Conservation (phyloP, 2,888 invertebrate species). For the Aradus depressus region DNA sequence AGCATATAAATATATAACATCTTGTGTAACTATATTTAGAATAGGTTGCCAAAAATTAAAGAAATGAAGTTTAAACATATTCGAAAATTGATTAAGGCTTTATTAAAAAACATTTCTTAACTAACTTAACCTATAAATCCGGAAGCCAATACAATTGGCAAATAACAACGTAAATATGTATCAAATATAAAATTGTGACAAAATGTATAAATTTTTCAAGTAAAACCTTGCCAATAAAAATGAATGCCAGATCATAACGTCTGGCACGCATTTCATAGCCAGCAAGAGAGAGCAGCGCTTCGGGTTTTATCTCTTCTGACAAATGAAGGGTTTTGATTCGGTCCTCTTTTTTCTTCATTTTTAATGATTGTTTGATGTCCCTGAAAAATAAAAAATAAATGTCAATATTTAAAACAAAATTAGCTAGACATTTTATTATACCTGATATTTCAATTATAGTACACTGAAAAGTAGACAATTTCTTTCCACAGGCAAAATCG, state of each 20-base stretch:
- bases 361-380: constrained; percentile 76
- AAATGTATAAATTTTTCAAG: not conserved
- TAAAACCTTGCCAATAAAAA: constrained; percentile 68
- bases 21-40: too few relatives aligned
- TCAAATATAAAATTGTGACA: not conserved
- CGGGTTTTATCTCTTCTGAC: constrained; percentile 67
- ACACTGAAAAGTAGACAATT: too few relatives aligned
- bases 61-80: too few relatives aligned
- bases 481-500: too few relatives aligned
- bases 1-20: too few relatives aligned
- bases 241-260: constrained; percentile 56
- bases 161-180: not conserved
- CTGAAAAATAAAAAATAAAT: constrained; percentile 34
- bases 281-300: constrained; percentile 62
- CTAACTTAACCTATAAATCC: too few relatives aligned
- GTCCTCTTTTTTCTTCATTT: constrained; percentile 66
- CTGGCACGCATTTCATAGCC: constrained; percentile 65
- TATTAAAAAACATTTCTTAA: too few relatives aligned
- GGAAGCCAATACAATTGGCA: too few relatives aligned
- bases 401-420: not conserved
- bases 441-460: too few relatives aligned
- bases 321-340: constrained; percentile 58
- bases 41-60: too few relatives aligned
- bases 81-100: too few relatives aligned
- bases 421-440: too few relatives aligned